Base-by-base conservation (phyloP, 2,888 invertebrate species). In the Cataglyphis albicans region DNA sequence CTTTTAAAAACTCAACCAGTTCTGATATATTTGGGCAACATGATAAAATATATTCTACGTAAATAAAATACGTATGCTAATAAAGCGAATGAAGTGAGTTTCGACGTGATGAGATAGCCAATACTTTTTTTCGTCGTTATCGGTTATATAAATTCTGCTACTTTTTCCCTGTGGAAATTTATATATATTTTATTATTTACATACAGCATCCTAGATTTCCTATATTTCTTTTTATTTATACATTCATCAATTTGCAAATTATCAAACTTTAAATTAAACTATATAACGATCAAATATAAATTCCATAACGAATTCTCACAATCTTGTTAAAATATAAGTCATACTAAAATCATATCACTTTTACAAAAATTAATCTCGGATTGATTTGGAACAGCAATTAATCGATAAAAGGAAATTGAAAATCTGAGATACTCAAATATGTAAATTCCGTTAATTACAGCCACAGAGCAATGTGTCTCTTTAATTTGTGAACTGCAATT, bases 31-130 rank as follows among this genome's bases (percentile, higher is more conserved):
- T 55, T 57, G n/a, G n/a, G 3, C n/a, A 55, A 1, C 35, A 76
- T 41, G 15, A 65, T n/a, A 67, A 76, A 67, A n/a, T 67, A 55
- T 65, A 57, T 76, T 57, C 65, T 55, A 52, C 9, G n/a, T 55
- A 41, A 70, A 25, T 25, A 38, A 76, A 76, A 67, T 38, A 55
- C 25, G 21, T 21, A 57, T n/a, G 57, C 15, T 59, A 38, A 55
- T 67, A 55, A 64, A 67, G 68, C 29, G 70, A 70, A 44, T 70
- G 9, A 80, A 70, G 70, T 70, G 59, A 70, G 48, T 70, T 32
- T 15, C 21, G 18, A 48, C 44, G 18, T 29, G 59, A 25, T 80
- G 44, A 70, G 12, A 32, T 12, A 59, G 10, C 10, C n/a, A 65
- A 65, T 15, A n/a, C 18, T 75, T 2, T 57, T 3, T 57, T 32